phyloP scores from a whole-genome alignment of 2,888 invertebrate genomes.

The Brachycybe producta region DNA sequence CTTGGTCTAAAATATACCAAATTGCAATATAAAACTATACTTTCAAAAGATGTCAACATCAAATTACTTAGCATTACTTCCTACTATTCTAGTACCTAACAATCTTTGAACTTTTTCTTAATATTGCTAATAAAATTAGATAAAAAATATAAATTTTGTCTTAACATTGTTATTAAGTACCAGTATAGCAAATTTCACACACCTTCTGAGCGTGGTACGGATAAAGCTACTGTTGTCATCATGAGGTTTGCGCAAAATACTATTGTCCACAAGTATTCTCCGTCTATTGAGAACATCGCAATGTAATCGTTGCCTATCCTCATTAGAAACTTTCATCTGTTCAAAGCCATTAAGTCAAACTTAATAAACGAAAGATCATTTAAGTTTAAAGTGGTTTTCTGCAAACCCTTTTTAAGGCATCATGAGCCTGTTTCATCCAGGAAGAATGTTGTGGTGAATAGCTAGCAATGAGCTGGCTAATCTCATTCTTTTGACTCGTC shows the following conservation, averaged over 20 bases:
- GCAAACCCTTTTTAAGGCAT: slow-evolving; percentile 23
- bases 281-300: slow-evolving; percentile 74
- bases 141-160: too few species aligned
- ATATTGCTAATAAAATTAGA: too few species aligned
- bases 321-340: slow-evolving; percentile 57
- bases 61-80: too few species aligned
- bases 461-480: slow-evolving; percentile 80
- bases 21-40: too few species aligned
- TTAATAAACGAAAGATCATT: not conserved
- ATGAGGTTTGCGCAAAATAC: slow-evolving; percentile 64
- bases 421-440: slow-evolving; percentile 32
- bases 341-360: not conserved
- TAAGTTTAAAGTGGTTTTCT: not conserved
- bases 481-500: slow-evolving; percentile 75
- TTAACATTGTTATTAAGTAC: too few species aligned
- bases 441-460: slow-evolving; percentile 72
- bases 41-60: too few species aligned
- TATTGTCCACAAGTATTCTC: slow-evolving; percentile 67
- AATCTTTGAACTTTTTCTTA: too few species aligned
- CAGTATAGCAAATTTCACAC: too few species aligned
- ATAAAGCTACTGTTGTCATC: slow-evolving; percentile 69
- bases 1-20: too few species aligned
- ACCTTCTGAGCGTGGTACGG: slow-evolving; percentile 70
- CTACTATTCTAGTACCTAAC: too few species aligned
- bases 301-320: slow-evolving; percentile 73